Base-by-base conservation (phyloP, 2,888 invertebrate genomes). In the Xestia xanthographa region DNA sequence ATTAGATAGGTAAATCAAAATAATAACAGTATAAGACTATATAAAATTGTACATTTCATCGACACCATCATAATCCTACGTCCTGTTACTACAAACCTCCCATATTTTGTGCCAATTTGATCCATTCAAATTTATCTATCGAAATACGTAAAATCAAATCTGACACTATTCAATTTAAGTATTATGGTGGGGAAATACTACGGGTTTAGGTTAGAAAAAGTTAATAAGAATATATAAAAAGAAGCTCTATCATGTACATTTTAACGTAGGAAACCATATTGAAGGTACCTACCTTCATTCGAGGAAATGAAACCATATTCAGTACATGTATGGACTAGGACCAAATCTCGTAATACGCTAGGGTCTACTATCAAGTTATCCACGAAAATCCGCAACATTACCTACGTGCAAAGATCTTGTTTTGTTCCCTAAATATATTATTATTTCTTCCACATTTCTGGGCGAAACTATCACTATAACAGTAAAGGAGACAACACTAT, bases 371-470 rank as follows among this genome's bases (percentile, higher is more conserved):
- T 34, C 29, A 53, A 75, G 60, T 48, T 77, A 76, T 65, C 71
- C 50, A 62, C 62, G 34, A 84, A 83, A 48, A 74, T 79, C 56
- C 41, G 41, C 60, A 60, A 62, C 53, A 66, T 77, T 70, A 77
- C 74, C 17, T 77, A 45, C 34, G 74, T 38, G 45, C 72, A 74
- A 85, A 85, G 66, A 79, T 69, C 75, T 75, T 71, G 60, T 53
- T 75, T 72, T 66, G 65, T 26, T 68, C 56, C 67, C 34, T 70
- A 77, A 72, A 83, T 79, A 82, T 86, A 78, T 66, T 56, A 74
- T 74, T 80, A 76, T 86, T 76, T 62, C 71, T 73, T 67, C 58
- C 50, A 80, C 74, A 77, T 77, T 78, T 82, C 65, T 60, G 38
- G 26, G 56, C 67, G n/a, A 75, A 77, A 62, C 70, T 84, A 80